Base-by-base conservation (phyloP, 1,140 invertebrate genomes). In the Drosophila micromelanica region DNA sequence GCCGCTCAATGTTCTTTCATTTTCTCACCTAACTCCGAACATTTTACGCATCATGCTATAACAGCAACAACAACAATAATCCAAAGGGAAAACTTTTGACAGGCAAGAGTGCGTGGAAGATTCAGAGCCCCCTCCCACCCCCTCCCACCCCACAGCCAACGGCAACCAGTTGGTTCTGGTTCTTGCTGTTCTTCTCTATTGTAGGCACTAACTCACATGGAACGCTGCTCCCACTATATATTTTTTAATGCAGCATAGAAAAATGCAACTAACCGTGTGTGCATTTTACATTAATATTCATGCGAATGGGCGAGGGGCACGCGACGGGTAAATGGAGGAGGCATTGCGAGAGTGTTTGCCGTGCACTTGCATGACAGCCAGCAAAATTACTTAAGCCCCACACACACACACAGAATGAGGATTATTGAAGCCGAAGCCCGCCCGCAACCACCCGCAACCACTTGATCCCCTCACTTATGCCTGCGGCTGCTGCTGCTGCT, bases 261-360 rank as follows among this genome's bases (percentile, higher is more conserved):
- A 87, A 86, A 87, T 72, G 78, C 78, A 89, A 76, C 84, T 87
- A 89, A 82, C 82, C 82, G 75, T 87, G 82, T 86, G 78, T 89
- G 84, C 84, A 82, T 89, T 87, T 81, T 79, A 64, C 82, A 87
- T 87, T 87, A 87, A 87, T 87, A 87, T 87, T 89, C 82, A 87
- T 89, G 84, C 76, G 61, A 63, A 64, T 73, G 57, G n/a, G 30
- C 37, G 56, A 45, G 12, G 2, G 6, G 0, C 12, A n/a, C 12
- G 13, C 2, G 11, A 2, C 32, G 1, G 0, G 12, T 7, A 8
- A 5, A 8, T 37, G 65, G 45, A 5, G 15, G 49, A 13, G 20
- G 51, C 43, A 56, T 30, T 49, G 52, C 43, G 46, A 67, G 51
- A 62, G 43, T 87, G 82, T 86, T 87, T 86, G 84, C 82, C 65